These are phyloP conservation scores for Andrena praecox DNA, from an alignment of 2,888 invertebrate species.

Conservation along the genomic window DNA sequence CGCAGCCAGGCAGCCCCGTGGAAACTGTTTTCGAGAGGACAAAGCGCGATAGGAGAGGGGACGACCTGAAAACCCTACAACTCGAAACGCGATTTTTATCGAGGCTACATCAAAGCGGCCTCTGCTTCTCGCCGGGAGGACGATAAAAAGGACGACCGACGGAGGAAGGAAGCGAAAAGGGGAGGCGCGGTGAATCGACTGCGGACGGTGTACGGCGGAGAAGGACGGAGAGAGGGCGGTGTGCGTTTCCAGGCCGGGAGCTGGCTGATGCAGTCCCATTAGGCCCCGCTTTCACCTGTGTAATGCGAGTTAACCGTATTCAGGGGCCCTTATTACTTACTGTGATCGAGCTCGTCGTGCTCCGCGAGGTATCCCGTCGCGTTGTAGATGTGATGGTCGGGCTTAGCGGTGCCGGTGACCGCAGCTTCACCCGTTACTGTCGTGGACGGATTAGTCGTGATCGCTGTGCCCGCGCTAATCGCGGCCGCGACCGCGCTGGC, in stretches of 20 bases:
- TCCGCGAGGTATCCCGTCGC: conserved; percentile 80
- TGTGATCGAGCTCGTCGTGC: conserved; percentile 82
- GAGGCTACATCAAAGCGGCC: conserved; percentile 15
- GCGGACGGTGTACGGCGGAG: background rate
- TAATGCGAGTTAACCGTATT: conserved; percentile 40
- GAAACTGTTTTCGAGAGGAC: conserved; percentile 18
- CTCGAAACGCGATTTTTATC: conserved; percentile 26
- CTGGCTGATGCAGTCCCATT: conserved; percentile 40
- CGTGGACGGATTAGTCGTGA: conserved; percentile 81
- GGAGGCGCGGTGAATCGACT: background rate
- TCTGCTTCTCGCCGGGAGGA: background rate
- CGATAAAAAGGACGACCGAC: background rate
- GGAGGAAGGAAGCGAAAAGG: background rate
- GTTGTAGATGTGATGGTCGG: conserved; percentile 81
- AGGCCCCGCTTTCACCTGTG: conserved; percentile 35
- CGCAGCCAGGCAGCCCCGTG: background rate
- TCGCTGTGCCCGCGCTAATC: conserved; percentile 79
- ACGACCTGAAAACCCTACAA: background rate
- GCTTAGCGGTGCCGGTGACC: conserved; percentile 79
- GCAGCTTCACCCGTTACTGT: conserved; percentile 74
- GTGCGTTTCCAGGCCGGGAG: conserved; percentile 26
- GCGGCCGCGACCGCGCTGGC: conserved; percentile 75
- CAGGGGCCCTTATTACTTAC: conserved; percentile 76
- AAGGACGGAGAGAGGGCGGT: conserved; percentile 15
- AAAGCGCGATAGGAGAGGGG: background rate